Evolutionary conservation across 1,140 invertebrate species (phyloP), one percentile per base, ranked within the genome.

Genomic region (Drosophila bocqueti): DNA sequence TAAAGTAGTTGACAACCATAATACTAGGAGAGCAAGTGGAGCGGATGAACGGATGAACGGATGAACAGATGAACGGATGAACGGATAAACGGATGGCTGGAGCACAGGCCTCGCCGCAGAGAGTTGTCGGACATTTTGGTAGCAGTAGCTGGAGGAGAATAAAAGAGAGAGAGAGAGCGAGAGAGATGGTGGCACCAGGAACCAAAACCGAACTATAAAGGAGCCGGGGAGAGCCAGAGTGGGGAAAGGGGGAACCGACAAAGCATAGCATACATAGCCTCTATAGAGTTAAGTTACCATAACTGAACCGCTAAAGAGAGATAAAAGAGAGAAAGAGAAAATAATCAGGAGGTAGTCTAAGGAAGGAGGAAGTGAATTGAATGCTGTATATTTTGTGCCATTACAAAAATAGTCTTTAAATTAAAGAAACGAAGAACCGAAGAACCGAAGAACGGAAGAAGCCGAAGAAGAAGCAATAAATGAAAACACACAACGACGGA

Each of bases 351-450:
- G 18, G 21, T 24, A 38, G 18, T 18, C 50, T 38, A 65, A 63
- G 50, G 52, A 69, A 79, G 18, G 5, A n/a, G 36, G 15, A 26
- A 77, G 36, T 55, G 73, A 74, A 83, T 57, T 63, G 55, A 91
- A 83, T 76, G 89, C 79, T 91, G 89, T 90, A 91, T 85, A 91
- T 89, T 85, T 91, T 84, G 89, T 91, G 89, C 89, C 89, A 89
- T 91, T 91, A 89, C 63, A 69, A 81, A 67, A 81, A 83, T 89
- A 89, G 85, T 84, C 65, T 79, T 72, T 75, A 90, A 82, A 61
- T 24, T 38, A 55, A 55, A 55, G 18, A 54, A 75, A 52, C 29
- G 50, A 52, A 61, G 67, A 75, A 58, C 21, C 29, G 50, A 52
- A 54, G 18, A 54, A 75, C 34, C n/a, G 50, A 52, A 61, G 67